Percentiles rank a stretch among this genome's conserved stretches.
Conservation (phyloP, 2,113 vertebrate genomes). For the Sclerurus mexicanus region DNA sequence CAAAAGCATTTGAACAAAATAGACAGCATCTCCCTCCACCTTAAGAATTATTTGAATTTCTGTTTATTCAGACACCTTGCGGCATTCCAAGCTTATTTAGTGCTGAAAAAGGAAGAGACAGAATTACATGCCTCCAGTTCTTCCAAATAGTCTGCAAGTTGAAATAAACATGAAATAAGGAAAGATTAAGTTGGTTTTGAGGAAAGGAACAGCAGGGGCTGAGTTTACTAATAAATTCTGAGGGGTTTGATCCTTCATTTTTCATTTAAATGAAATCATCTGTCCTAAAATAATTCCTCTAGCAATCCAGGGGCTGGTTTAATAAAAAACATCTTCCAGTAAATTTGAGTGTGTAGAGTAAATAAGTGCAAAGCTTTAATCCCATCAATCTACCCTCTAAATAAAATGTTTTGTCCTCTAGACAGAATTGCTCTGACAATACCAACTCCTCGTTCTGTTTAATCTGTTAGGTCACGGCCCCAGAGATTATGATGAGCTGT, state of each 20-base stretch:
- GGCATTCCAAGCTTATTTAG: not conserved
- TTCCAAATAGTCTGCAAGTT: not conserved
- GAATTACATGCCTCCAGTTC: not conserved
- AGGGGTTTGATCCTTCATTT: constrained; percentile 20
- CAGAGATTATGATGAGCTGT: constrained; percentile 59
- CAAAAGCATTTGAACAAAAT: not conserved
- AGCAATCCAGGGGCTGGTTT: constrained; percentile 39
- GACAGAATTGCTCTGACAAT: constrained; percentile 60
- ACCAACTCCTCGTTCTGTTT: constrained; percentile 65
- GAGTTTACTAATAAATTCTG: constrained; percentile 35
- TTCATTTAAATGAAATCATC: constrained; percentile 45
- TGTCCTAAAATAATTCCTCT: constrained; percentile 51
- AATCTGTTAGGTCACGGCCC: constrained; percentile 68
- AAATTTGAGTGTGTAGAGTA: constrained; percentile 54
- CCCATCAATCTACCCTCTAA: constrained; percentile 34
- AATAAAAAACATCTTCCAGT: constrained; percentile 46
- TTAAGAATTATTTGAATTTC: not conserved
- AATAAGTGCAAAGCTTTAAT: constrained; percentile 62
- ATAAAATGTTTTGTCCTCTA: constrained; percentile 51
- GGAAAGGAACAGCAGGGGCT: not conserved
- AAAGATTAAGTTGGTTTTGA: constrained; percentile 35
- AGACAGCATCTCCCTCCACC: not conserved
- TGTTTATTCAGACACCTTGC: not conserved
- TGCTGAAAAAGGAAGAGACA: not conserved
- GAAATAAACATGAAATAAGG: not conserved